These are phyloP conservation scores for Lacerta viridis DNA, from an alignment of 2,797 vertebrate species.

Conservation along the genomic window DNA sequence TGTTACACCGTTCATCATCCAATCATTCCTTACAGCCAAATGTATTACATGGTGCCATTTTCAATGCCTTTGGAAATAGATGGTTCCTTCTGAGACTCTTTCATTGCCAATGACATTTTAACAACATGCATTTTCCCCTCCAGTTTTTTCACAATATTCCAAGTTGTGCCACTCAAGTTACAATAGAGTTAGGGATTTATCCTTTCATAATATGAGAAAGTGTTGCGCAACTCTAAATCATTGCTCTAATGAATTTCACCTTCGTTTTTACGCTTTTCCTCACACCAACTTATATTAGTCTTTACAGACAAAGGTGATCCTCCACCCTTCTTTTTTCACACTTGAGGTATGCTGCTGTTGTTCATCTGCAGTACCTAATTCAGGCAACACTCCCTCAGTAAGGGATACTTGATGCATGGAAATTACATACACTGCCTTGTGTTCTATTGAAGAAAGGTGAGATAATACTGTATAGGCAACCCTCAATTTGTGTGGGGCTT, in stretches of 20 bases:
- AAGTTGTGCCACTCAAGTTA: neutral
- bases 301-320: neutral
- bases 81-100: neutral
- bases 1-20: neutral
- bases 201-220: neutral
- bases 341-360: neutral
- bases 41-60: constrained; percentile 3
- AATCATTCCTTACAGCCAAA: neutral
- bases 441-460: neutral
- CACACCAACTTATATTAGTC: constrained; percentile 40
- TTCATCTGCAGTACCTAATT: neutral
- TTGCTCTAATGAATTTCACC: constrained; percentile 42
- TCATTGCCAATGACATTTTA: constrained; percentile 2
- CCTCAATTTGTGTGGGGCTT: no score
- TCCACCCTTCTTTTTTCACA: neutral
- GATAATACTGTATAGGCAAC: no score
- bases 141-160: neutral
- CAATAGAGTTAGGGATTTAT: neutral
- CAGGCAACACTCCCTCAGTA: neutral
- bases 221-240: constrained; percentile 25
- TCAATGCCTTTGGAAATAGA: constrained; percentile 10
- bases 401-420: neutral
- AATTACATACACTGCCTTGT: neutral
- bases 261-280: constrained; percentile 42
- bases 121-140: constrained; percentile 42